phyloP scores from a whole-genome alignment of 2,888 invertebrate genomes.

The Caenorhabditis sp. region DNA sequence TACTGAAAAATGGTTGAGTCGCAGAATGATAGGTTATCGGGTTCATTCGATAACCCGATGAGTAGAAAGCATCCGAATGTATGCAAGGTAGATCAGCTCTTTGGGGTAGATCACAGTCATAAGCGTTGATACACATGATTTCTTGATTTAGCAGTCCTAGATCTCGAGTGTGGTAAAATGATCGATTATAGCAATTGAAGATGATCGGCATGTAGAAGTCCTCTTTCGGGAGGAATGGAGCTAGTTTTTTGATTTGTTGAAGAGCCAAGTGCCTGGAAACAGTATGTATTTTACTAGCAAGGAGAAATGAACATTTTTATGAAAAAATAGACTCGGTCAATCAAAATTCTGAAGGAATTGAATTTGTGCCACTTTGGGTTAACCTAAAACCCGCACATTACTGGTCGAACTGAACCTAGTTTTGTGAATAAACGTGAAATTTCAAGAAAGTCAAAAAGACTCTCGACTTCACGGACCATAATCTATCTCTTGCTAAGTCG shows the following conservation, averaged over 20 bases:
- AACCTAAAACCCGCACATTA: too few species aligned
- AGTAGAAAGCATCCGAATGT: conserved; percentile 33
- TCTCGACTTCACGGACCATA: too few species aligned
- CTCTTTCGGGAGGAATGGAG: conserved; percentile 8
- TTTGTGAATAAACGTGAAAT: neutral
- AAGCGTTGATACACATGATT: conserved; percentile 25
- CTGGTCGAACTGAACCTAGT: too few species aligned
- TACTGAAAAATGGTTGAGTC: conserved; percentile 11
- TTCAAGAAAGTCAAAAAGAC: too few species aligned
- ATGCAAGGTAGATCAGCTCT: conserved; percentile 16
- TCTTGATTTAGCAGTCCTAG: neutral
- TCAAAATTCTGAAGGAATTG: too few species aligned
- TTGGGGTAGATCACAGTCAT: conserved; percentile 26
- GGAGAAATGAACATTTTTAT: too few species aligned
- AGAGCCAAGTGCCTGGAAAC: neutral
- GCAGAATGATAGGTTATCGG: conserved; percentile 37
- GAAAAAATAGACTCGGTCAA: too few species aligned
- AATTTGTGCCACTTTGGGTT: too few species aligned
- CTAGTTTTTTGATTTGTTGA: neutral
- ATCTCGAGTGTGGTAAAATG: neutral
- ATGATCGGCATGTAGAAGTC: conserved; percentile 33
- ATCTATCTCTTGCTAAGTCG: too few species aligned
- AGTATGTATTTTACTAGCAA: too few species aligned
- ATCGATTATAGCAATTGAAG: conserved; percentile 24
- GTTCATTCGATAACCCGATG: conserved; percentile 30